These are phyloP conservation scores for Hydropsyche tenuis DNA, from an alignment of 1,140 invertebrate species.

Conservation along the genomic window DNA sequence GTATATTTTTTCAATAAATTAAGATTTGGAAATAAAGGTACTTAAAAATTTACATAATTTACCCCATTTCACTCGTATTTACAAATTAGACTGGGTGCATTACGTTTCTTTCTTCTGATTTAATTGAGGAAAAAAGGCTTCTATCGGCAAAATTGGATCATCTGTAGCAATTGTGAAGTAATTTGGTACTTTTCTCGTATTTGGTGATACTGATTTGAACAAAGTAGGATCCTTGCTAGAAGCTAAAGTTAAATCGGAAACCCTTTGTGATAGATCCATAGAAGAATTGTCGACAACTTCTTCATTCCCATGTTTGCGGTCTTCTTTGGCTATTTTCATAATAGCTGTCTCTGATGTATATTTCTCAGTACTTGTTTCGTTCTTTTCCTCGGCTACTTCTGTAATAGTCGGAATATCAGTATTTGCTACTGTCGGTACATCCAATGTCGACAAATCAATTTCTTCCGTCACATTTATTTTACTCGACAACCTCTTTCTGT, in stretches of 20 bases:
- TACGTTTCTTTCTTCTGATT: conserved; percentile 64
- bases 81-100: conserved; percentile 8
- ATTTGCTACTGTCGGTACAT: conserved; percentile 1
- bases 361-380: conserved; percentile 59
- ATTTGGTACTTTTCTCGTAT: conserved; percentile 64
- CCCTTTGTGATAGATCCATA: conserved; percentile 64
- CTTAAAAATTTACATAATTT: no score
- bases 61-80: no score
- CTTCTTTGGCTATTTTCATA: conserved; percentile 62
- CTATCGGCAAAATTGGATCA: conserved; percentile 68
- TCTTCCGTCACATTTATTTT: conserved; percentile 52
- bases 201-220: conserved; percentile 63
- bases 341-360: conserved; percentile 62
- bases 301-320: conserved; percentile 55
- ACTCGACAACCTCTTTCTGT: conserved; percentile 39
- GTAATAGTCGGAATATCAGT: background rate
- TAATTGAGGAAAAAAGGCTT: conserved; percentile 68
- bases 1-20: no score
- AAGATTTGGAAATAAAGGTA: no score
- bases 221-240: conserved; percentile 65
- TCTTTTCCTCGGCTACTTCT: conserved; percentile 43
- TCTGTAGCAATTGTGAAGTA: conserved; percentile 69
- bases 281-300: conserved; percentile 54
- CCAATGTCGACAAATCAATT: conserved; percentile 51
- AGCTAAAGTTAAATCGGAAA: conserved; percentile 66